Evolutionary conservation across 2,113 vertebrate genomes (phyloP).

Genomic region (Rallus limicola): DNA sequence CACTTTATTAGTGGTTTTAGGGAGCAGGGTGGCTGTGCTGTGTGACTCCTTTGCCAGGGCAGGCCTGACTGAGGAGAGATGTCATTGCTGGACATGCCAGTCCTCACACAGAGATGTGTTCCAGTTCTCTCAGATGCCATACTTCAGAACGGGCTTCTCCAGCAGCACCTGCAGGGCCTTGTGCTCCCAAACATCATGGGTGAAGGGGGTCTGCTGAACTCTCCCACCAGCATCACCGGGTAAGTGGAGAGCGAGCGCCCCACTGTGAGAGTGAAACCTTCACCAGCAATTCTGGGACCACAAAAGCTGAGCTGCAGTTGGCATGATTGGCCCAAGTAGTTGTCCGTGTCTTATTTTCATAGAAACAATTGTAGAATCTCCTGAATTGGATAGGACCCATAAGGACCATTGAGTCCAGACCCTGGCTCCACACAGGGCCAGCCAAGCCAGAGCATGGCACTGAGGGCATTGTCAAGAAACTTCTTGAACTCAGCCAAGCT

Average conservation of each 20-base stretch:
- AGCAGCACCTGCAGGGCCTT: background rate
- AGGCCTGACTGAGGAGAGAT: background rate
- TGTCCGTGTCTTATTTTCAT: rapidly evolving
- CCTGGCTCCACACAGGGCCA: no score
- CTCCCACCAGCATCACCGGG: slow-evolving; percentile 40
- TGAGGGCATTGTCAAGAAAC: no score
- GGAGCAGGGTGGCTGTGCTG: background rate
- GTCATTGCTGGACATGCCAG: rapidly evolving
- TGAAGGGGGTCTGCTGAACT: background rate
- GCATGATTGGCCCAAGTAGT: rapidly evolving
- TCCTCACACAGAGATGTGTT: background rate
- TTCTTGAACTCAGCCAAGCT: no score
- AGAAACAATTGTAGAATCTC: no score
- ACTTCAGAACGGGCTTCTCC: background rate
- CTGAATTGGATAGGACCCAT: no score
- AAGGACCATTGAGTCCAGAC: no score
- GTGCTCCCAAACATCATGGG: slow-evolving; percentile 44
- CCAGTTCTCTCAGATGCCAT: slow-evolving; percentile 28
- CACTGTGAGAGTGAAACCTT: rapidly evolving
- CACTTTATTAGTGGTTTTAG: background rate
- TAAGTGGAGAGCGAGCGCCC: background rate
- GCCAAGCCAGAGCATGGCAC: no score
- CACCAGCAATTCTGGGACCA: background rate
- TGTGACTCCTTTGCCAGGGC: background rate
- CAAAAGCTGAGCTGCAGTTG: background rate